A percentile compares a stretch with the other conserved stretches of the same genome.
phyloP scores from a whole-genome alignment of 2,797 vertebrate species.

The Erethizon dorsatum region DNA sequence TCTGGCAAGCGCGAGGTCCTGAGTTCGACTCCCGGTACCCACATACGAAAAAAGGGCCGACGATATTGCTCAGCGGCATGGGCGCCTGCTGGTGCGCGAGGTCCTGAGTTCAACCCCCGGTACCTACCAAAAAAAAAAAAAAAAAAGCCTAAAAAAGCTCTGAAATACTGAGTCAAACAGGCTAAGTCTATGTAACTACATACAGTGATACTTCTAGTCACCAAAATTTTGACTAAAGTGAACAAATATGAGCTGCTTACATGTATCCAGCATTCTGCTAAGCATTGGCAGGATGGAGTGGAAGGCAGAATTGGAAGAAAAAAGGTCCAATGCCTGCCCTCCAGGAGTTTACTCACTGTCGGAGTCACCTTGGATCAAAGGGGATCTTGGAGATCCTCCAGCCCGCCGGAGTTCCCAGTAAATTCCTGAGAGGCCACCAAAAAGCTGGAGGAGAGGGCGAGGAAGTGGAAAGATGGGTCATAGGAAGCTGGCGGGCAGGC shows the following conservation, averaged over 20 bases:
- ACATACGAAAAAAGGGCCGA: no score
- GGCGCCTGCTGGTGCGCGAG: no score
- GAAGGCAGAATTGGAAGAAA: background rate
- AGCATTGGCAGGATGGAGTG: background rate
- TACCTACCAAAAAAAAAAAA: no score
- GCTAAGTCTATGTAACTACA: background rate
- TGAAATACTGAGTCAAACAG: background rate
- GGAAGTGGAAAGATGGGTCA: rapidly evolving
- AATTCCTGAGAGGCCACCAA: background rate
- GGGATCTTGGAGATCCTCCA: background rate
- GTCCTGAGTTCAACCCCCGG: no score
- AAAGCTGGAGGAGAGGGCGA: background rate
- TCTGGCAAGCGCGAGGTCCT: no score
- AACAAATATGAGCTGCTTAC: background rate
- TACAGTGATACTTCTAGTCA: background rate
- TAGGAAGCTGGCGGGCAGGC: background rate
- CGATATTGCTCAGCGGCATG: no score
- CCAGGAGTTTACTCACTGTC: background rate
- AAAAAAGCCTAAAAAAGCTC: background rate
- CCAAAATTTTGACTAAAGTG: background rate
- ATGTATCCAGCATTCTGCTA: background rate
- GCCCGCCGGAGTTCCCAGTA: background rate
- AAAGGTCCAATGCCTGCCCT: background rate
- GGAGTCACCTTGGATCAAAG: background rate
- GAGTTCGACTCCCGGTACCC: no score